Evolutionary conservation across 1,140 invertebrate species (phyloP).

Genomic region (Sesamia nonagrioides): DNA sequence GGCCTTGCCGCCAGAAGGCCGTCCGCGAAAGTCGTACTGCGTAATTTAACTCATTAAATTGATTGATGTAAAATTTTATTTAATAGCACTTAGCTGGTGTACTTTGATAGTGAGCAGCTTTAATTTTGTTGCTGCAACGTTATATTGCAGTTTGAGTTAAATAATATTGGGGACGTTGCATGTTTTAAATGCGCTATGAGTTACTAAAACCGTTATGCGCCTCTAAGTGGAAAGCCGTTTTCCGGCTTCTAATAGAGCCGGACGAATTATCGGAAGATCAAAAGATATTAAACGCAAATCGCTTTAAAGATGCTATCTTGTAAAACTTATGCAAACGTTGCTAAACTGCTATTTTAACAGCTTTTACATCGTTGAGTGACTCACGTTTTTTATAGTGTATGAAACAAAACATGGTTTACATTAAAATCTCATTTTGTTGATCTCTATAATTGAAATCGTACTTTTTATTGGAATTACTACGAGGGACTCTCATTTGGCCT

Average conservation of each 20-base stretch:
- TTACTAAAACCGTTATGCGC: background rate
- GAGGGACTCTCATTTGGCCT: slow-evolving; percentile 46
- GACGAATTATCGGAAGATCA: slow-evolving; percentile 30
- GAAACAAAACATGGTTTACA: background rate
- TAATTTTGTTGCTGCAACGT: slow-evolving; percentile 38
- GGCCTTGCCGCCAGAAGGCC: slow-evolving; percentile 77
- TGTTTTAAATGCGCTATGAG: slow-evolving; percentile 10
- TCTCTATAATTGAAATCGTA: slow-evolving; percentile 12
- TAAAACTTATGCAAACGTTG: slow-evolving; percentile 28
- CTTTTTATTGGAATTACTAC: slow-evolving; percentile 17
- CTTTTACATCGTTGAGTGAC: slow-evolving; percentile 23
- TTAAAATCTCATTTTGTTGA: slow-evolving; percentile 37
- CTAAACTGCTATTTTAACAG: slow-evolving; percentile 13
- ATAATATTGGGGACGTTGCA: background rate
- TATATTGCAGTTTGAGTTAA: slow-evolving; percentile 14
- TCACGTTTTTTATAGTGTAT: slow-evolving; percentile 13
- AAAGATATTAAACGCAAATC: slow-evolving; percentile 15
- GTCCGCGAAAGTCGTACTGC: slow-evolving; percentile 67
- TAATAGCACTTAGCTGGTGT: slow-evolving; percentile 46
- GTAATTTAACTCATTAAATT: slow-evolving; percentile 58
- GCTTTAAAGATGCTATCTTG: slow-evolving; percentile 24
- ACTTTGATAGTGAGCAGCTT: slow-evolving; percentile 10
- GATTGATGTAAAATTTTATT: slow-evolving; percentile 56
- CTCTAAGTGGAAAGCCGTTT: slow-evolving; percentile 28
- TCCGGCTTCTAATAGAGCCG: slow-evolving; percentile 3